These are phyloP conservation scores for Orchesella flavescens DNA, from an alignment of 2,888 invertebrate species.

Conservation along the genomic window DNA sequence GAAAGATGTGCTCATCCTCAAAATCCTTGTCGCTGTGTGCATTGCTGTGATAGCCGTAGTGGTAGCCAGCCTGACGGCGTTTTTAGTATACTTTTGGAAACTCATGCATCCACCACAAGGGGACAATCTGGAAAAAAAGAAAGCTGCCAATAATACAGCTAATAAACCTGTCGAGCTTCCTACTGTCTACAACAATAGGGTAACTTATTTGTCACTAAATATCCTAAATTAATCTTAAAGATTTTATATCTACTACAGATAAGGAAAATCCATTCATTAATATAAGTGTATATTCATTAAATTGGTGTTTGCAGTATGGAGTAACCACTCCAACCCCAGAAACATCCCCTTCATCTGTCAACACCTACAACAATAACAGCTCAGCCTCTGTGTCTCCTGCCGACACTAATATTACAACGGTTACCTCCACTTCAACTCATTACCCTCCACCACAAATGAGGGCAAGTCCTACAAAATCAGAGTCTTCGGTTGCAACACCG, in stretches of 20 bases:
- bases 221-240: neutral
- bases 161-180: slow-evolving; percentile 55
- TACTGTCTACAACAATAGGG: slow-evolving; percentile 52
- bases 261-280: too few species aligned
- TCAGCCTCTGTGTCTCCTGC: slow-evolving; percentile 36
- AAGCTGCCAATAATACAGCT: neutral
- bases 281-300: too few species aligned
- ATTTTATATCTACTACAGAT: too few species aligned
- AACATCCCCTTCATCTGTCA: slow-evolving; percentile 35
- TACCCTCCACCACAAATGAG: neutral
- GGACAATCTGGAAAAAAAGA: slow-evolving; percentile 30
- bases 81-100: slow-evolving; percentile 57
- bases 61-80: slow-evolving; percentile 34
- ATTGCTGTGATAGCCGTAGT: slow-evolving; percentile 54
- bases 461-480: slow-evolving; percentile 25
- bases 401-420: slow-evolving; percentile 39
- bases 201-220: neutral
- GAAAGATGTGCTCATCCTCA: slow-evolving; percentile 52
- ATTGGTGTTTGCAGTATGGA: slow-evolving; percentile 34
- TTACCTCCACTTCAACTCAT: slow-evolving; percentile 2
- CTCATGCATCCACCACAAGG: slow-evolving; percentile 36
- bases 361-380: neutral
- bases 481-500: slow-evolving; percentile 1
- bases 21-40: slow-evolving; percentile 52
- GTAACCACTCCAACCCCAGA: slow-evolving; percentile 52